Percentiles rank a stretch among this genome's conserved stretches.
phyloP scores from a whole-genome alignment of 37 sponge, comb jelly and placozoan genomes.

The Aplysina aerophoba region DNA sequence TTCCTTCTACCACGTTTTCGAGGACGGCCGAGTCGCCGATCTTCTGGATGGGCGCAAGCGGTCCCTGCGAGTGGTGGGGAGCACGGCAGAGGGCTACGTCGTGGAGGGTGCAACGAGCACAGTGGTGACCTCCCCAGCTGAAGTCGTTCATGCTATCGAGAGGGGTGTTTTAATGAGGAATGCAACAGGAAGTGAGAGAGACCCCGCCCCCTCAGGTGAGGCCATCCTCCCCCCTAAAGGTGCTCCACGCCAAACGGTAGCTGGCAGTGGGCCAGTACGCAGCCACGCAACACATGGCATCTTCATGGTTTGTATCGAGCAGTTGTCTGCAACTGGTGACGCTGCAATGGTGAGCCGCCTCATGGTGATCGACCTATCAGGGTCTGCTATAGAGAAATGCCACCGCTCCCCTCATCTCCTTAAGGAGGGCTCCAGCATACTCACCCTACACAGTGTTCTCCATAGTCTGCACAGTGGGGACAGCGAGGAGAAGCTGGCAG shows the following conservation, averaged over 20 bases:
- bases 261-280: background rate
- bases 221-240: background rate
- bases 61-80: slow-evolving; percentile 17
- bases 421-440: slow-evolving; percentile 32
- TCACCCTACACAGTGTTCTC: slow-evolving; percentile 34
- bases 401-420: background rate
- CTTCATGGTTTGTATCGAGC: slow-evolving; percentile 41
- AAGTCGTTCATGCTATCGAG: slow-evolving; percentile 51
- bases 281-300: slow-evolving; percentile 65
- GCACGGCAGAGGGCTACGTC: background rate
- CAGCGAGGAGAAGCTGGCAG: background rate
- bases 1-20: slow-evolving; percentile 64
- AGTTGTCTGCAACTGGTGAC: background rate
- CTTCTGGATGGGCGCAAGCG: slow-evolving; percentile 60
- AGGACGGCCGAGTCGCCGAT: slow-evolving; percentile 64
- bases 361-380: slow-evolving; percentile 58
- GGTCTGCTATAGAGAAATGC: slow-evolving; percentile 29
- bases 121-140: slow-evolving; percentile 35
- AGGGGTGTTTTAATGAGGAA: slow-evolving; percentile 69
- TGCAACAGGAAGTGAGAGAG: slow-evolving; percentile 58
- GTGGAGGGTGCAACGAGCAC: slow-evolving; percentile 42
- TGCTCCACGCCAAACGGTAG: background rate
- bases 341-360: slow-evolving; percentile 23
- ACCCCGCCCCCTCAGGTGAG: background rate
- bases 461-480: background rate